These are phyloP conservation scores for Plemyria rubiginata DNA, from an alignment of 2,888 invertebrate genomes.

Conservation along the genomic window DNA sequence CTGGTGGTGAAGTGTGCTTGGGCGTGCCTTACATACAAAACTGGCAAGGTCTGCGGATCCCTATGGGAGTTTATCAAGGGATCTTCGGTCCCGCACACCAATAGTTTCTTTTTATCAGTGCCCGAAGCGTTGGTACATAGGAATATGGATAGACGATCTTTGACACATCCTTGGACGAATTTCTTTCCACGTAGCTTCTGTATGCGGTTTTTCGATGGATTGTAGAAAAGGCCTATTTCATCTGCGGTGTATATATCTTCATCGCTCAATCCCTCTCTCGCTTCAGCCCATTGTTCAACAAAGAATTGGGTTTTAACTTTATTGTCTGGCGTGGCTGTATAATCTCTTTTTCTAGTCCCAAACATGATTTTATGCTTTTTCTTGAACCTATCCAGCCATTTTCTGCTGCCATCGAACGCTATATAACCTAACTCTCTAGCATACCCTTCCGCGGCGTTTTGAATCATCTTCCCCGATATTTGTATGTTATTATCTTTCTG, in stretches of 20 bases:
- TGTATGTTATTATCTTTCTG: slow-evolving; percentile 49
- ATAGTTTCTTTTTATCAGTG: slow-evolving; percentile 53
- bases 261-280: slow-evolving; percentile 49
- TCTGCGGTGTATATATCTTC: slow-evolving; percentile 61
- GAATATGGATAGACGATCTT: slow-evolving; percentile 56
- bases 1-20: slow-evolving; percentile 58
- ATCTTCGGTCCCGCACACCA: slow-evolving; percentile 59
- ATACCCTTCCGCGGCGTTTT: slow-evolving; percentile 53
- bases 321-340: slow-evolving; percentile 46
- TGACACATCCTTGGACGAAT: slow-evolving; percentile 55
- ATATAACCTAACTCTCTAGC: slow-evolving; percentile 58
- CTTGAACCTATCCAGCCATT: slow-evolving; percentile 62
- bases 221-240: slow-evolving; percentile 58
- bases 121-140: slow-evolving; percentile 58
- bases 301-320: slow-evolving; percentile 60
- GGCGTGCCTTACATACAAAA: slow-evolving; percentile 54
- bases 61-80: slow-evolving; percentile 53
- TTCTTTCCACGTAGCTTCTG: slow-evolving; percentile 56
- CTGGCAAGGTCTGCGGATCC: slow-evolving; percentile 53
- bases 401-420: slow-evolving; percentile 58
- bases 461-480: slow-evolving; percentile 56
- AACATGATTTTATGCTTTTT: slow-evolving; percentile 51
- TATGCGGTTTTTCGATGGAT: slow-evolving; percentile 58
- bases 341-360: slow-evolving; percentile 44
- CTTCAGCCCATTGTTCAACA: slow-evolving; percentile 59